phyloP scores from a whole-genome alignment of 1,140 invertebrate genomes.

The Zaprionus kolodkinae region DNA sequence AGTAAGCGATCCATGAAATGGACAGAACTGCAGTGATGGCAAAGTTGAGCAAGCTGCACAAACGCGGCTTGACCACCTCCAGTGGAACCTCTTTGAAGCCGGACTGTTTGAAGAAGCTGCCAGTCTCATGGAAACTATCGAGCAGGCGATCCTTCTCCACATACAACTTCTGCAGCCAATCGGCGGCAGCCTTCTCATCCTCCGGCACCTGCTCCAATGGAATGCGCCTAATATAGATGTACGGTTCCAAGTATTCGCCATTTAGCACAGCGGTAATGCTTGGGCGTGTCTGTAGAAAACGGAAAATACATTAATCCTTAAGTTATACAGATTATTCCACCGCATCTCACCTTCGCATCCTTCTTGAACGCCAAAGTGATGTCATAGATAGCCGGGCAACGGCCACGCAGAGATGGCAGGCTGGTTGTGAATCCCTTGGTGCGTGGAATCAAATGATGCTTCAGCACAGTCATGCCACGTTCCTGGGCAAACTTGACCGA shows the following conservation, averaged over 20 bases:
- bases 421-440: constrained; percentile 95
- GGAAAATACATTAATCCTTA: background rate
- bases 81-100: constrained; percentile 87
- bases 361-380: constrained; percentile 91
- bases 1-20: constrained; percentile 89
- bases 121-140: constrained; percentile 92
- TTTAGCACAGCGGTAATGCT: constrained; percentile 92
- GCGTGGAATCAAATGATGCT: constrained; percentile 96
- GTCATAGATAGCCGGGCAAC: constrained; percentile 93
- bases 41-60: constrained; percentile 89
- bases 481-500: constrained; percentile 94
- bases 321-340: background rate
- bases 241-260: constrained; percentile 90
- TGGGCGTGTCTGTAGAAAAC: constrained; percentile 84
- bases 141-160: constrained; percentile 89
- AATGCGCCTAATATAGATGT: constrained; percentile 93
- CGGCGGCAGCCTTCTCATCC: constrained; percentile 90
- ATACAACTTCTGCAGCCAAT: constrained; percentile 90
- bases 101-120: constrained; percentile 91
- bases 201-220: constrained; percentile 91
- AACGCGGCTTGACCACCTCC: constrained; percentile 86
- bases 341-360: constrained; percentile 83
- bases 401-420: constrained; percentile 89
- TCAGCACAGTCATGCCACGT: constrained; percentile 92
- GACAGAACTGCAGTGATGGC: constrained; percentile 88